Conservation (phyloP, 23 tunicate species). For the Trididemnum miniatum region DNA sequence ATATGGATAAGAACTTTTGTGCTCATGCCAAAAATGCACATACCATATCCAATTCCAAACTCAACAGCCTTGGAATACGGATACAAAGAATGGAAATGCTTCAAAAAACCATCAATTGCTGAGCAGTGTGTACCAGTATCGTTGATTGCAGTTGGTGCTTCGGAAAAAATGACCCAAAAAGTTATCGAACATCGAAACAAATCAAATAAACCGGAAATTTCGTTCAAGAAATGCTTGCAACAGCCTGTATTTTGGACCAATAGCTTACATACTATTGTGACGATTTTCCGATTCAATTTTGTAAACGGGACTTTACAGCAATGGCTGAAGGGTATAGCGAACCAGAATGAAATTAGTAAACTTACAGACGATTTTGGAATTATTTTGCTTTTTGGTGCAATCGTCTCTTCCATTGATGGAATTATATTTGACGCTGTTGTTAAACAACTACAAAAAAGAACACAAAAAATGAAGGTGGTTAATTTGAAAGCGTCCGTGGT, state of each 20-base stretch:
- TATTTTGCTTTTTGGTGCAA: constrained; percentile 1
- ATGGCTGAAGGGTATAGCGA: constrained; percentile 23
- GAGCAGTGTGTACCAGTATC: neutral
- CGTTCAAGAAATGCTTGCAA: constrained; percentile 10
- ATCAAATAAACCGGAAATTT: neutral
- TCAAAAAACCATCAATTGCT: neutral
- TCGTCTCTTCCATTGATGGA: constrained; percentile 28
- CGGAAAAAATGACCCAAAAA: neutral
- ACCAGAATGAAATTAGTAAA: constrained; percentile 4
- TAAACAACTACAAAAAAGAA: neutral
- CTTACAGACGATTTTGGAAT: constrained; percentile 11
- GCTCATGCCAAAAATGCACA: constrained; percentile 28
- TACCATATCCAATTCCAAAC: constrained; percentile 38
- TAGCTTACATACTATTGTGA: constrained; percentile 18
- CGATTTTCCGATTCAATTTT: constrained; percentile 11
- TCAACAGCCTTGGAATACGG: neutral
- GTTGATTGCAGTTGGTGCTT: neutral
- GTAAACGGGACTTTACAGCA: constrained; percentile 20
- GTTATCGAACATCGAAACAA: neutral
- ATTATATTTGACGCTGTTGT: neutral
- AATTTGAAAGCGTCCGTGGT: constrained; percentile 3
- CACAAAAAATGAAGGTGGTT: neutral
- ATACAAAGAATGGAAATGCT: constrained; percentile 12
- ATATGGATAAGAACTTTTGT: constrained; percentile 52
- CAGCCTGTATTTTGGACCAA: constrained; percentile 34